phyloP scores from a whole-genome alignment of 2,797 vertebrate genomes.

The Smutsia gigantea region DNA sequence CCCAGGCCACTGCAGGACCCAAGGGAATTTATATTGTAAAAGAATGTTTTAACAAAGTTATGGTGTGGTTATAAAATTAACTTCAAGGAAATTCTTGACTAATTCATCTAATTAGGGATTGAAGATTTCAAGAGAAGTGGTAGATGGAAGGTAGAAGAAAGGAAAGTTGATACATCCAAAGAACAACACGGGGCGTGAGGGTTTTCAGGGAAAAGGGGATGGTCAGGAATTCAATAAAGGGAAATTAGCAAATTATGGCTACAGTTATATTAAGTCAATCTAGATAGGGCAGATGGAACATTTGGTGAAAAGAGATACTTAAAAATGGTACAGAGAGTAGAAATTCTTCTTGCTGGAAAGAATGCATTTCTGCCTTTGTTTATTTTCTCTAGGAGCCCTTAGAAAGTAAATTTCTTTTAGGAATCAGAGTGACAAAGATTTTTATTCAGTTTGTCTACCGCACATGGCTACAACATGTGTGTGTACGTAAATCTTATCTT shows the following conservation, averaged over 20 bases:
- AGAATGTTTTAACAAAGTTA: conserved; percentile 55
- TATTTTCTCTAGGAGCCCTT: background rate
- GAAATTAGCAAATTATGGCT: background rate
- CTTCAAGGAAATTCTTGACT: conserved; percentile 42
- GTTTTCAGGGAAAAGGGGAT: background rate
- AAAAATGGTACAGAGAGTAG: background rate
- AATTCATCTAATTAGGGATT: conserved; percentile 42
- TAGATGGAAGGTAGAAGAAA: background rate
- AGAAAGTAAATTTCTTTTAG: background rate
- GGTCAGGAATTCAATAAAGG: background rate
- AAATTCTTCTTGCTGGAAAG: conserved; percentile 4
- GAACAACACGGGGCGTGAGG: background rate
- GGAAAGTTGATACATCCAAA: background rate
- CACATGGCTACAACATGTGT: background rate
- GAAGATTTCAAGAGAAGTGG: background rate
- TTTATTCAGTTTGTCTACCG: background rate
- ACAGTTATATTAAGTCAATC: background rate
- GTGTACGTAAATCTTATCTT: background rate
- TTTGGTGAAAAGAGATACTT: background rate
- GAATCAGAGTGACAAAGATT: background rate
- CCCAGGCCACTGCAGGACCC: background rate
- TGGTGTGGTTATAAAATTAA: conserved; percentile 54
- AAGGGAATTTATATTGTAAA: background rate
- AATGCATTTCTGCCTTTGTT: background rate
- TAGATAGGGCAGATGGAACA: background rate